These are phyloP conservation scores for Lordiphosa andalusiaca DNA, from an alignment of 2,888 invertebrate species.

Conservation along the genomic window DNA sequence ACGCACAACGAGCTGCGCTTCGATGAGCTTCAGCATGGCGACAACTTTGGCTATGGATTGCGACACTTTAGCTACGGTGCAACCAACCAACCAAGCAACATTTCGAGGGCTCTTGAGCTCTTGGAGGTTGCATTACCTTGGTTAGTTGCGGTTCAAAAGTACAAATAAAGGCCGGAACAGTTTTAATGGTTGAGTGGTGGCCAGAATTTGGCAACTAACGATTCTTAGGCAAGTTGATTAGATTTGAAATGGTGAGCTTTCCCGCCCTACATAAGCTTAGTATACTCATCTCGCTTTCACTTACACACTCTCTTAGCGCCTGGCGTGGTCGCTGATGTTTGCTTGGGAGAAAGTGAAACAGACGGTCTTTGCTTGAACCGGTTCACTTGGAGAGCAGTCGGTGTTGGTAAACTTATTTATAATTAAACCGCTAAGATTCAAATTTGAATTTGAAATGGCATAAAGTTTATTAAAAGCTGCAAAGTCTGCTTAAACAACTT, in stretches of 20 bases:
- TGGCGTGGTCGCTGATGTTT: too few species aligned
- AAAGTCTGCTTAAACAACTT: slow-evolving; percentile 44
- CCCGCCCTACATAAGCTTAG: not conserved
- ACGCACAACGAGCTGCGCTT: slow-evolving; percentile 52
- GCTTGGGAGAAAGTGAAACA: slow-evolving; percentile 3
- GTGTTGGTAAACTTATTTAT: not conserved
- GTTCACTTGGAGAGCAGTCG: too few species aligned
- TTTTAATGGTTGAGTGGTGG: slow-evolving; percentile 51
- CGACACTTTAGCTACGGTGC: slow-evolving; percentile 49
- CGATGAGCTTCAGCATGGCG: slow-evolving; percentile 45
- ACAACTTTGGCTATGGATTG: slow-evolving; percentile 42
- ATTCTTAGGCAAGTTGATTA: slow-evolving; percentile 3
- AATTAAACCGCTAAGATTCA: not conserved
- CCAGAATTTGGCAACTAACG: slow-evolving; percentile 34
- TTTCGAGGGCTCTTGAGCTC: slow-evolving; percentile 38
- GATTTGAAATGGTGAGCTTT: not conserved
- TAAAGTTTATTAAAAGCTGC: too few species aligned
- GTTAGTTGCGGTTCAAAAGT: slow-evolving; percentile 26
- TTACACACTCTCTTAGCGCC: not conserved
- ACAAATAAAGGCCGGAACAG: slow-evolving; percentile 44
- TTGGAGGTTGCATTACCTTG: slow-evolving; percentile 26
- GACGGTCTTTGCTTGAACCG: not conserved
- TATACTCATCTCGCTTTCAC: slow-evolving; percentile 7
- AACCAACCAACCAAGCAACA: slow-evolving; percentile 14
- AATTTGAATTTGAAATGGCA: not conserved